These are phyloP conservation scores for Acrocyrtus sp. DNA, from an alignment of 2,888 invertebrate species.

Conservation along the genomic window DNA sequence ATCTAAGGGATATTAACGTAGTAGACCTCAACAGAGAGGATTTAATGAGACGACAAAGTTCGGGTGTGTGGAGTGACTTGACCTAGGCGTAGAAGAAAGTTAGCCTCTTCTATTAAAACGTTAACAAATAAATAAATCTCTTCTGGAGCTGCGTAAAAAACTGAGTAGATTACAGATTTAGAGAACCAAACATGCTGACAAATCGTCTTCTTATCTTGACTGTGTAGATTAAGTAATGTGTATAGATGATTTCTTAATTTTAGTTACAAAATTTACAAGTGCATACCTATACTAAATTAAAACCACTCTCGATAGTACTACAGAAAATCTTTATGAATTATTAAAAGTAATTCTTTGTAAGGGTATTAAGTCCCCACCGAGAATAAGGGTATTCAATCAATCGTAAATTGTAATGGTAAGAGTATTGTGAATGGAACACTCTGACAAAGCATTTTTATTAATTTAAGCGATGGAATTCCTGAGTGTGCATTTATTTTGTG, in stretches of 20 bases:
- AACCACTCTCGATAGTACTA: neutral
- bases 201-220: conserved; percentile 21
- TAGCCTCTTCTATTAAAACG: neutral
- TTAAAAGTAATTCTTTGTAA: conserved; percentile 8
- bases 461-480: too few relatives aligned
- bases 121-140: conserved; percentile 4
- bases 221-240: conserved; percentile 3
- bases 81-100: conserved; percentile 13
- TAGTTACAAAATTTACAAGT: conserved; percentile 4
- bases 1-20: conserved; percentile 58
- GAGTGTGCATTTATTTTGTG: too few relatives aligned
- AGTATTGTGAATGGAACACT: too few relatives aligned
- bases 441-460: too few relatives aligned
- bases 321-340: conserved; percentile 10
- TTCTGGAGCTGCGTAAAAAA: too few relatives aligned
- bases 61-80: conserved; percentile 58
- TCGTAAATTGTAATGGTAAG: too few relatives aligned
- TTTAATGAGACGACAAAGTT: conserved; percentile 54
- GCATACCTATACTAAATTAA: conserved; percentile 13
- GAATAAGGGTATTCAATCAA: conserved; percentile 18
- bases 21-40: conserved; percentile 60
- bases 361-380: conserved; percentile 23
- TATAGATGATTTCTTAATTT: conserved; percentile 8
- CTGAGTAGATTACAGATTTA: too few relatives aligned
- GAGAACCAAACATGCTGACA: conserved; percentile 15